A percentile compares a stretch with the other conserved stretches of the same genome.
Evolutionary conservation across 2,113 vertebrate genomes (phyloP).

Genomic region (Platysteira castanea): DNA sequence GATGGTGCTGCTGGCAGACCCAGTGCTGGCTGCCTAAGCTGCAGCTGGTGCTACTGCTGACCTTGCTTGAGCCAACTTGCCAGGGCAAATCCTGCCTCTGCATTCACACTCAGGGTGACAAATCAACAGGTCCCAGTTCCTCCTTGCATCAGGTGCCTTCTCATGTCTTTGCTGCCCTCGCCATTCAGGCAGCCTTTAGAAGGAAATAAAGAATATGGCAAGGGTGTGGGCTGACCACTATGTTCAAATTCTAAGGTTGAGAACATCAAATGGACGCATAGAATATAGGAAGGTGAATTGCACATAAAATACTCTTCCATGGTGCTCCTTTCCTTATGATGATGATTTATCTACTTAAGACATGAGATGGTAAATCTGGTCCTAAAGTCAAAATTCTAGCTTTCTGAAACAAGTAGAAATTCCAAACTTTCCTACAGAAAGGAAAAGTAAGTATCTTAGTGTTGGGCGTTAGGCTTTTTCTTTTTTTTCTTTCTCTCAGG

Average conservation of each 20-base stretch:
- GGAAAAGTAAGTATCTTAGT: not conserved
- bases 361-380: not conserved
- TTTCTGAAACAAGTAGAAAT: not conserved
- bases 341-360: not conserved
- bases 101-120: not conserved
- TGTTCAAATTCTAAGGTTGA: not conserved
- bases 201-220: not conserved
- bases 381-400: not conserved
- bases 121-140: not conserved
- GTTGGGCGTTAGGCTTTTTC: accelerated
- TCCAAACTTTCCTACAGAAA: not conserved
- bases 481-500: too few relatives aligned
- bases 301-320: not conserved
- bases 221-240: not conserved
- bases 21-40: not conserved
- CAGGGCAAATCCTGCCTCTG: not conserved
- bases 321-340: not conserved
- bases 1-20: not conserved
- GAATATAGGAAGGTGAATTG: not conserved
- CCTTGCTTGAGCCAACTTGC: not conserved
- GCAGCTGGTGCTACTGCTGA: not conserved
- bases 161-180: not conserved
- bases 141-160: not conserved
- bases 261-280: not conserved
- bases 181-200: not conserved